Evolutionary conservation across 2,797 vertebrate species (phyloP).

Genomic region (Spondyliosoma cantharus): DNA sequence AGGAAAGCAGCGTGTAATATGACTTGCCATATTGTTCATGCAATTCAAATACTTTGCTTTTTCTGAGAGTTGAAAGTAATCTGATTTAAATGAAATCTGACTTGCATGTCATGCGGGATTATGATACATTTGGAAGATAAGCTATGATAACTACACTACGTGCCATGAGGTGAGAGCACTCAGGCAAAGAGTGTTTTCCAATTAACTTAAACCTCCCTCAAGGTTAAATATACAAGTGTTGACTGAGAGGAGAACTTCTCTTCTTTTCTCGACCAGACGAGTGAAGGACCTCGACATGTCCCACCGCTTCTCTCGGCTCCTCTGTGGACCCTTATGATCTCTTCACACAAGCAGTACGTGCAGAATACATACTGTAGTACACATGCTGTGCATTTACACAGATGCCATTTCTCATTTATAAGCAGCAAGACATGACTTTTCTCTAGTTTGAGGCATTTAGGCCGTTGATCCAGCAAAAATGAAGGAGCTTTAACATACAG

Average conservation of each 20-base stretch:
- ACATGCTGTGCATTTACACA: not conserved
- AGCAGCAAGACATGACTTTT: not conserved
- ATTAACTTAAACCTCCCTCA: constrained; percentile 77
- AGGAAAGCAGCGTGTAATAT: constrained; percentile 85
- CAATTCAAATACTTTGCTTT: constrained; percentile 86
- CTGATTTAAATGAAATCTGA: constrained; percentile 83
- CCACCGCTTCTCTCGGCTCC: constrained; percentile 3
- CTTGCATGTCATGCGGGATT: constrained; percentile 79
- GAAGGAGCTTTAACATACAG: not conserved
- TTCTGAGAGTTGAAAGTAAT: constrained; percentile 82
- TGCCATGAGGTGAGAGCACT: constrained; percentile 73
- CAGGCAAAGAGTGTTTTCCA: constrained; percentile 78
- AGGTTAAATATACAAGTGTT: constrained; percentile 78
- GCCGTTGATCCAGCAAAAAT: not conserved
- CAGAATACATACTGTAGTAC: not conserved
- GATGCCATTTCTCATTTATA: not conserved
- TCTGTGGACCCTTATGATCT: constrained; percentile 1
- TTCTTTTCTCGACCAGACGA: constrained; percentile 45
- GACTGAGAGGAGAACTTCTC: constrained; percentile 63
- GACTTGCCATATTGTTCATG: constrained; percentile 88
- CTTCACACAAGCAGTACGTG: not conserved
- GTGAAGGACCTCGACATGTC: constrained; percentile 28
- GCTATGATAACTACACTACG: constrained; percentile 73
- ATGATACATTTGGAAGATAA: constrained; percentile 80
- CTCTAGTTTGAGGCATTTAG: not conserved